phyloP scores from a whole-genome alignment of 2,797 vertebrate genomes.

The Rhincodon typus region DNA sequence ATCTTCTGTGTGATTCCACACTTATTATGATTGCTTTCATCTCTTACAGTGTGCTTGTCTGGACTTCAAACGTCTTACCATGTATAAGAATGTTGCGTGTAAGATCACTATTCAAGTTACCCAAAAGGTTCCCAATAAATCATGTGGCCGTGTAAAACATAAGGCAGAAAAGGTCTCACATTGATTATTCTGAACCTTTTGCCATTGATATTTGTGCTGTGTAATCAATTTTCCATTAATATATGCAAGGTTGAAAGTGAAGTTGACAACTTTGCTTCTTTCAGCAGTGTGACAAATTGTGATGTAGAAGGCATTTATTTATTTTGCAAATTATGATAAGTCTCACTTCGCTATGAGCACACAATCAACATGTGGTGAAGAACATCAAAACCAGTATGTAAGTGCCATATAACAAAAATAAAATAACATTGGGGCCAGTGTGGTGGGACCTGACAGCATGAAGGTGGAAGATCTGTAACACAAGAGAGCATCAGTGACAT shows the following conservation, averaged over 20 bases:
- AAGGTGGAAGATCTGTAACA: background rate
- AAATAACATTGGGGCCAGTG: background rate
- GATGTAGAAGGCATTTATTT: background rate
- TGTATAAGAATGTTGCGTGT: background rate
- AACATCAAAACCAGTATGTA: background rate
- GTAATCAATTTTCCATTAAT: background rate
- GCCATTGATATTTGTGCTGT: background rate
- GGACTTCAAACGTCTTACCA: background rate
- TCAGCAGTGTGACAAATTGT: background rate
- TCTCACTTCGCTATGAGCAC: background rate
- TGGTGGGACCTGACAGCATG: too few relatives aligned
- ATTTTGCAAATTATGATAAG: background rate
- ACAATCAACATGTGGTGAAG: background rate
- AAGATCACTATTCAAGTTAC: background rate
- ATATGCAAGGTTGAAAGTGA: background rate
- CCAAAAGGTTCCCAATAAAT: conserved; percentile 26
- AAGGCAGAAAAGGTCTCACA: background rate
- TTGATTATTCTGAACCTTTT: background rate
- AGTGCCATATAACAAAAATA: background rate
- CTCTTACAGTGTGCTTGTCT: background rate
- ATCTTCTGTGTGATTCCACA: background rate
- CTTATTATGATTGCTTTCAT: conserved; percentile 7
- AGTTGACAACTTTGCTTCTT: background rate
- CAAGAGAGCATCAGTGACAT: background rate
- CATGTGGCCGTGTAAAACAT: background rate